Percentiles rank a stretch among this genome's conserved stretches.
Evolutionary conservation across 1,140 invertebrate genomes (phyloP).

Genomic region (Leucophenga varia): DNA sequence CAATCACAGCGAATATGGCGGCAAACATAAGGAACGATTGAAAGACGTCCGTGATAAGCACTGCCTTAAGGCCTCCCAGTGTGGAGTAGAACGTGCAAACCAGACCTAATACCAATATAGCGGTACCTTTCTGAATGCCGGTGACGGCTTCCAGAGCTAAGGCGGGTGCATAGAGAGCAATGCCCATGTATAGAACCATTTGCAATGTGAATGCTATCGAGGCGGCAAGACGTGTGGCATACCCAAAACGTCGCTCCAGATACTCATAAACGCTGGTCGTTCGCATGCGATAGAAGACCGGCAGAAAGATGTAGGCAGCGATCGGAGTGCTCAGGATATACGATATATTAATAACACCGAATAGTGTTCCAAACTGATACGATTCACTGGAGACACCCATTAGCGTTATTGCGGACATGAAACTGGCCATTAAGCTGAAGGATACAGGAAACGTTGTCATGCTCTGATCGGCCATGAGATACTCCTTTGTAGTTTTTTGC

Average conservation of each 20-base stretch:
- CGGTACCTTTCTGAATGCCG: slow-evolving; percentile 67
- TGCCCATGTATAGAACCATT: slow-evolving; percentile 88
- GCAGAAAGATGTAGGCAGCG: slow-evolving; percentile 78
- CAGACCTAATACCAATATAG: slow-evolving; percentile 76
- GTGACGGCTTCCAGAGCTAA: slow-evolving; percentile 87
- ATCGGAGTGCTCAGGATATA: slow-evolving; percentile 85
- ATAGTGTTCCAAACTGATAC: slow-evolving; percentile 74
- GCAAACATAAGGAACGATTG: slow-evolving; percentile 79
- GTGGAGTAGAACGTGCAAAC: slow-evolving; percentile 86
- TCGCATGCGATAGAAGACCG: slow-evolving; percentile 84
- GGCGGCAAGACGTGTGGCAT: slow-evolving; percentile 66
- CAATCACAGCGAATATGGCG: slow-evolving; percentile 73
- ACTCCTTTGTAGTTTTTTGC: slow-evolving; percentile 74
- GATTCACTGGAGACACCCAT: slow-evolving; percentile 81
- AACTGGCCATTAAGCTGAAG: slow-evolving; percentile 87
- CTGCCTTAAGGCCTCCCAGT: slow-evolving; percentile 86
- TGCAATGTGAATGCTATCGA: slow-evolving; percentile 79
- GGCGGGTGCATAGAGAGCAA: slow-evolving; percentile 90
- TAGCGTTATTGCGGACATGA: slow-evolving; percentile 93
- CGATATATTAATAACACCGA: slow-evolving; percentile 78
- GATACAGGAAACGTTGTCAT: slow-evolving; percentile 73
- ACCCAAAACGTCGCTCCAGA: slow-evolving; percentile 79
- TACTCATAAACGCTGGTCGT: slow-evolving; percentile 90
- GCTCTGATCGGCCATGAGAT: slow-evolving; percentile 48
- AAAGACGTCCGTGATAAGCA: slow-evolving; percentile 83